Conservation (phyloP, 2,888 invertebrate species). For the Mamestra brassicae region DNA sequence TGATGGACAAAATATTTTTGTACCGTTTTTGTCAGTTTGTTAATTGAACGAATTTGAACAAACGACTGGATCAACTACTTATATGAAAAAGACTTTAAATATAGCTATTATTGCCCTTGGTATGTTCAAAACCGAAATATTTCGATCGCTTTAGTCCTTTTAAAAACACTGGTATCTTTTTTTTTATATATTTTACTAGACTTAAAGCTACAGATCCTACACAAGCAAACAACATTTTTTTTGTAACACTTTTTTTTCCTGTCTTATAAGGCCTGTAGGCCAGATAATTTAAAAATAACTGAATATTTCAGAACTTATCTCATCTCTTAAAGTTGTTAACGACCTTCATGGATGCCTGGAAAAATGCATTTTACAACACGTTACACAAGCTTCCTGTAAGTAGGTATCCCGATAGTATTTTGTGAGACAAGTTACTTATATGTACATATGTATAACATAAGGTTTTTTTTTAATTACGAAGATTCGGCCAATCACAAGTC, state of each 20-base stretch:
- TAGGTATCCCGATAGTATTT: too few species aligned
- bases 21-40: not conserved
- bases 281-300: slow-evolving; percentile 2
- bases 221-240: not conserved
- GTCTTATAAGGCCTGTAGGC: too few species aligned
- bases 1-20: not conserved
- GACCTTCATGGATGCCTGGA: not conserved
- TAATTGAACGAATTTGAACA: not conserved
- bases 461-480: too few species aligned
- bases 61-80: not conserved
- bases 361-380: not conserved
- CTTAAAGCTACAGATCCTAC: not conserved
- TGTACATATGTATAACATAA: too few species aligned
- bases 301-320: not conserved
- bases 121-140: not conserved
- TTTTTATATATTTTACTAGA: not conserved
- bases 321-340: not conserved
- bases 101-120: too few species aligned
- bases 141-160: not conserved
- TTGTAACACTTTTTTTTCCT: not conserved
- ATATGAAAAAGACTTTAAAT: not conserved
- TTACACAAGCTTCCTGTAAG: not conserved
- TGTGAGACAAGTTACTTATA: too few species aligned
- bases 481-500: too few species aligned
- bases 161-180: not conserved